Evolutionary conservation across 1,140 invertebrate species (phyloP).

Genomic region (Bactericera cockerelli): DNA sequence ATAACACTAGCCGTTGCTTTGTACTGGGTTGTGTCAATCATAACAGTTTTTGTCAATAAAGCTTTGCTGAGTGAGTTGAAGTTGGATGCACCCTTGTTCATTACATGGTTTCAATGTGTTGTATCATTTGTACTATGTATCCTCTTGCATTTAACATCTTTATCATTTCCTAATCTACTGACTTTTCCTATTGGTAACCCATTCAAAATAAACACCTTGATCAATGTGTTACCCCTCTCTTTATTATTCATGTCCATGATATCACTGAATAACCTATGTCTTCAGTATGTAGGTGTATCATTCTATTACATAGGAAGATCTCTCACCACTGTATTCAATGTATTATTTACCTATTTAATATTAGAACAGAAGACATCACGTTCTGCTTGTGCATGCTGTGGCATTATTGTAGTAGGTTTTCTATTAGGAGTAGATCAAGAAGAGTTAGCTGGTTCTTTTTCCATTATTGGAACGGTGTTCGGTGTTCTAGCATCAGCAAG

Average conservation of each 20-base stretch:
- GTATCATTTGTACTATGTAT: slow-evolving; percentile 73
- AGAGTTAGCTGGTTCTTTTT: slow-evolving; percentile 64
- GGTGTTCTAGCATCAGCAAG: slow-evolving; percentile 83
- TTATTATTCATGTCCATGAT: slow-evolving; percentile 93
- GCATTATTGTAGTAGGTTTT: slow-evolving; percentile 79
- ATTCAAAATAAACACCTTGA: slow-evolving; percentile 1
- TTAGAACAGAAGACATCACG: slow-evolving; percentile 54
- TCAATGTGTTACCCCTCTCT: slow-evolving; percentile 70
- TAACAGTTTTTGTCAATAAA: slow-evolving; percentile 88
- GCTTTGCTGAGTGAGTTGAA: slow-evolving; percentile 61
- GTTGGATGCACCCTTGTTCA: slow-evolving; percentile 87
- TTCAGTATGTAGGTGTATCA: slow-evolving; percentile 91
- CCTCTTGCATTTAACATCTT: slow-evolving; percentile 41
- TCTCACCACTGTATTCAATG: slow-evolving; percentile 97
- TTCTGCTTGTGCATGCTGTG: slow-evolving; percentile 70
- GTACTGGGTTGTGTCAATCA: slow-evolving; percentile 69
- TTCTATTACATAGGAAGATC: slow-evolving; percentile 98
- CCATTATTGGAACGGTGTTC: slow-evolving; percentile 73
- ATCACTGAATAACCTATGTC: slow-evolving; percentile 88
- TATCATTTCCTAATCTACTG: slow-evolving; percentile 44
- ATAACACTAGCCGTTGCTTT: slow-evolving; percentile 19
- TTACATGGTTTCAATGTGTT: slow-evolving; percentile 95
- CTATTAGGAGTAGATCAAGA: slow-evolving; percentile 94
- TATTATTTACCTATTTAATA: slow-evolving; percentile 58
- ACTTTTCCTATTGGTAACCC: slow-evolving; percentile 50